These are phyloP conservation scores for Phortica okadai DNA, from an alignment of 2,888 invertebrate genomes.

Conservation along the genomic window DNA sequence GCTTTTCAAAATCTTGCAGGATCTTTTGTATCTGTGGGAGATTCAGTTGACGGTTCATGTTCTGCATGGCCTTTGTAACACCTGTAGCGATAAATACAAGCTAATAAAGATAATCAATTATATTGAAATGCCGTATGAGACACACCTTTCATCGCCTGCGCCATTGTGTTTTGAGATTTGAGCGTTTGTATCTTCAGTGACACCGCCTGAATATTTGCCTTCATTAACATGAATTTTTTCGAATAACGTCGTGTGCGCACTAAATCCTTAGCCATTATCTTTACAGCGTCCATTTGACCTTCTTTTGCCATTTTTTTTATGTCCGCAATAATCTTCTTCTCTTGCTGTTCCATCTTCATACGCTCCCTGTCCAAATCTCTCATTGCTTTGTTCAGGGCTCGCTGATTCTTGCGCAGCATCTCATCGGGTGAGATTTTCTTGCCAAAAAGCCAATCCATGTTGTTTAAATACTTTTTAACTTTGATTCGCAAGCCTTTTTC, in stretches of 20 bases:
- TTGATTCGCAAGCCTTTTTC: not conserved
- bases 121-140: not conserved
- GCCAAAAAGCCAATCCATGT: conserved; percentile 97
- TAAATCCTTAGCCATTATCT: conserved; percentile 99
- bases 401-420: conserved; percentile 98
- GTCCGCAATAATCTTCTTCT: conserved; percentile 98
- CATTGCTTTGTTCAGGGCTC: conserved; percentile 98
- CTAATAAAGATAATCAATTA: not conserved
- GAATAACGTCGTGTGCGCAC: conserved; percentile 96
- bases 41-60: conserved; percentile 98
- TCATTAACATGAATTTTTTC: conserved; percentile 99
- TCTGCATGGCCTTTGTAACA: conserved; percentile 98
- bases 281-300: conserved; percentile 99
- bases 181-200: conserved; percentile 98
- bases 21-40: conserved; percentile 99
- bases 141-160: conserved; percentile 95
- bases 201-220: conserved; percentile 98
- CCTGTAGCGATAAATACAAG: conserved; percentile 73
- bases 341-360: conserved; percentile 97
- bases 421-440: conserved; percentile 97
- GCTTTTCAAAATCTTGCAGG: conserved; percentile 98
- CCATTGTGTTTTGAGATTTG: conserved; percentile 99
- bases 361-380: conserved; percentile 96
- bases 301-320: conserved; percentile 99
- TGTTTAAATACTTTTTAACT: conserved; percentile 11